Base-by-base conservation (phyloP, 2,888 invertebrate genomes). In the Prosopocoilus inquinatus region DNA sequence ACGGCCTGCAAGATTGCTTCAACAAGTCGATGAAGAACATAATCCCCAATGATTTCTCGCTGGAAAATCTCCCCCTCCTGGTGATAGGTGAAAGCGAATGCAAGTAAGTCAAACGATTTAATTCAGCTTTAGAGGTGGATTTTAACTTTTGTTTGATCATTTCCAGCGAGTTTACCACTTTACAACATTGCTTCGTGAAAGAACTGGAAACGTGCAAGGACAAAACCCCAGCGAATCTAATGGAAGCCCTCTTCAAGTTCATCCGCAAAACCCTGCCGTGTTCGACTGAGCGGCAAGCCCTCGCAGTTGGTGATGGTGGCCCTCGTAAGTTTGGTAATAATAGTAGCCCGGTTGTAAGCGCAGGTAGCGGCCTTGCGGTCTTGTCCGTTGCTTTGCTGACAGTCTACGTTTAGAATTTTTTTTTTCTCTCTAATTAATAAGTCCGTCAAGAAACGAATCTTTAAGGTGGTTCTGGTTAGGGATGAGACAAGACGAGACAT, bases 191-290 rank as follows among this genome's bases (percentile, higher is more conserved):
- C 67, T 71, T 85, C 0, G 87, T 87, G 33, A 73, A 65, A 1
- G 82, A 82, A 7, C 68, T 90, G 51, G 89, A 88, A 67, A 79
- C 77, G 3, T 92, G 92, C 68, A 70, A 75, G 0, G 86, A 89
- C 45, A 88, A 89, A 4, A 91, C 91, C 0, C 90, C 91, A 0
- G 87, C 85, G 32, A 92, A 92, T 75, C 86, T 92, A 67, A 83
- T 87, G 0, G 90, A 91, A 58, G 85, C 91, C 0, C 80, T 91
- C 53, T 86, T 91, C 69, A 84, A 83, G 60, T 90, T 84, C 69
- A 80, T 91, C 5, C 84, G 82, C 67, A 86, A 84, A 68, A 83
- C 82, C 53, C 85, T 86, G 1, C 86, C 86, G 0, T 28, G 20
- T 28, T 28, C 20, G 20, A 28, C 20, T 7, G 20, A 28, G 20